Evolutionary conservation across 1,140 invertebrate genomes (phyloP).

Genomic region (Bombus superbus): DNA sequence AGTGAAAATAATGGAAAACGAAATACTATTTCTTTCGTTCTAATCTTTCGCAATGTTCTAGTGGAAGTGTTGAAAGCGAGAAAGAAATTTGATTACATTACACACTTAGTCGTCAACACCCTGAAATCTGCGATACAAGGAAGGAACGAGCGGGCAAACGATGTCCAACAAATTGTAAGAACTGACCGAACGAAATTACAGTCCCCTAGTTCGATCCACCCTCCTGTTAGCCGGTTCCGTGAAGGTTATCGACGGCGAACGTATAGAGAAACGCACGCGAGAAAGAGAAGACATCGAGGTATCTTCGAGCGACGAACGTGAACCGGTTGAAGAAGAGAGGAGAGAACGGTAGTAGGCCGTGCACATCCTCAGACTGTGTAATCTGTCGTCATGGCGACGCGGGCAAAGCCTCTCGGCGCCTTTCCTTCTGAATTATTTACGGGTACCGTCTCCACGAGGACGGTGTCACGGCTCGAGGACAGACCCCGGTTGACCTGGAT

Average conservation of each 20-base stretch:
- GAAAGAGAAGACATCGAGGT: background rate
- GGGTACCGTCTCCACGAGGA: slow-evolving; percentile 60
- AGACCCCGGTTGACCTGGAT: slow-evolving; percentile 69
- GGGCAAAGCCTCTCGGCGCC: slow-evolving; percentile 62
- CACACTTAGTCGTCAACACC: background rate
- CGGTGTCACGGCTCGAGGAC: slow-evolving; percentile 59
- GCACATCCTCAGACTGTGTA: slow-evolving; percentile 65
- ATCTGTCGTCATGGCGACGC: slow-evolving; percentile 72
- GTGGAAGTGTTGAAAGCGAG: background rate
- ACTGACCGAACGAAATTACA: slow-evolving; percentile 12
- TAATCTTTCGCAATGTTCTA: background rate
- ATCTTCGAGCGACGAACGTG: slow-evolving; percentile 15
- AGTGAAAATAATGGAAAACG: background rate
- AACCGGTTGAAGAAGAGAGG: slow-evolving; percentile 21
- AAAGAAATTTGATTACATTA: background rate
- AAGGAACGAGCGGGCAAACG: background rate
- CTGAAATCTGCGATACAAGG: background rate
- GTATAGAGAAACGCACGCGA: slow-evolving; percentile 30
- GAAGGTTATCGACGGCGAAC: background rate
- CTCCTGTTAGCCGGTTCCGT: background rate
- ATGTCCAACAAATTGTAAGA: slow-evolving; percentile 27
- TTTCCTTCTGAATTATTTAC: slow-evolving; percentile 74
- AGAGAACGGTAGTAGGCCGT: slow-evolving; percentile 56
- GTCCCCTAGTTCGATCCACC: background rate
- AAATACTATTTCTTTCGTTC: background rate